A percentile compares a stretch with the other conserved stretches of the same genome.
Conservation (phyloP, 2,888 invertebrate species). For the Sisyra nigra region DNA sequence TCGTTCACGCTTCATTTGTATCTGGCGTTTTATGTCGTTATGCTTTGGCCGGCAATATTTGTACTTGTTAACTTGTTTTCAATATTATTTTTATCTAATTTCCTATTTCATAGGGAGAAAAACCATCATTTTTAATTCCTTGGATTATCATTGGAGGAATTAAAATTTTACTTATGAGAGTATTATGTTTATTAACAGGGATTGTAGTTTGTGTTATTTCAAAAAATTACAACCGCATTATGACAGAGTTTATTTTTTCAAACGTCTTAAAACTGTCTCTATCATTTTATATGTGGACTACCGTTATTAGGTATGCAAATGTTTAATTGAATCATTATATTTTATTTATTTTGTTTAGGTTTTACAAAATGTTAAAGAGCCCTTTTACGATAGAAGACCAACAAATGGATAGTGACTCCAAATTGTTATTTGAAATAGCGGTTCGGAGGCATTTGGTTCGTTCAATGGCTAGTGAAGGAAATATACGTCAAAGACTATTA, state of each 20-base stretch:
- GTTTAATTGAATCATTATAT: not conserved
- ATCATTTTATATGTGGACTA: not conserved
- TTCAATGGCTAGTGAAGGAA: constrained; percentile 29
- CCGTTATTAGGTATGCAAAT: not conserved
- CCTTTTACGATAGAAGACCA: constrained; percentile 9
- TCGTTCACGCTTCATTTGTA: constrained; percentile 38
- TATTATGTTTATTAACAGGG: constrained; percentile 1
- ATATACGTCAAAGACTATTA: constrained; percentile 27
- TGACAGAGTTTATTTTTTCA: not conserved
- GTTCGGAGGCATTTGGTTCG: constrained; percentile 31
- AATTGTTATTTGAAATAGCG: constrained; percentile 28
- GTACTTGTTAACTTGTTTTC: constrained; percentile 20
- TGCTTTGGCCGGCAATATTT: constrained; percentile 37
- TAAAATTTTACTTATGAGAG: constrained; percentile 26
- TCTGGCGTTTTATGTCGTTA: constrained; percentile 35
- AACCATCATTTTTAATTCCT: constrained; percentile 29
- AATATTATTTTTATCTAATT: not conserved
- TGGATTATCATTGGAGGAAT: constrained; percentile 33
- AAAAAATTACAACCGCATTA: not conserved
- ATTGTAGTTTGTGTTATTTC: constrained; percentile 3
- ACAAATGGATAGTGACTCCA: constrained; percentile 10
- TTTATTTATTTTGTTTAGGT: constrained; percentile 11
- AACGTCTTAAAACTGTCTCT: not conserved
- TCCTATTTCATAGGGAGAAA: constrained; percentile 25
- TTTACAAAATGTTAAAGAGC: constrained; percentile 12